A percentile compares a stretch with the other conserved stretches of the same genome.
These are phyloP conservation scores for Ispidina picta DNA, from an alignment of 2,797 vertebrate genomes.

Conservation along the genomic window DNA sequence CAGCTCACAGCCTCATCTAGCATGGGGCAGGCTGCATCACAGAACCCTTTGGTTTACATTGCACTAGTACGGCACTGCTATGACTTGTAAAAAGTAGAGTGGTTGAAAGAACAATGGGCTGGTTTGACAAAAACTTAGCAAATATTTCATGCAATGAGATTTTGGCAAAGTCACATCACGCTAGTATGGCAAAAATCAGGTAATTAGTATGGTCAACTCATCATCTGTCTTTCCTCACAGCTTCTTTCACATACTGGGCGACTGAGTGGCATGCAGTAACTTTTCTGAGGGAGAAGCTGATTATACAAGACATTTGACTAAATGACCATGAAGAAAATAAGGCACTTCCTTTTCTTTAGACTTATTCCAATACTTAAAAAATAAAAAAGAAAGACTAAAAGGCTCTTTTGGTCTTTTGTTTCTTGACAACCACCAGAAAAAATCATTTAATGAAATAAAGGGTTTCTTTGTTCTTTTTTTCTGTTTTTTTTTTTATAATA, in stretches of 20 bases:
- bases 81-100: slow-evolving; percentile 47
- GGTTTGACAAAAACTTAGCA: slow-evolving; percentile 71
- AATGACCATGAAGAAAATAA: slow-evolving; percentile 90
- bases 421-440: slow-evolving; percentile 88
- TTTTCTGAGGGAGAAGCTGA: slow-evolving; percentile 82
- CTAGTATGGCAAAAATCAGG: slow-evolving; percentile 79
- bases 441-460: slow-evolving; percentile 90
- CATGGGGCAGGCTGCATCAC: slow-evolving; percentile 52
- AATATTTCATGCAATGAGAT: slow-evolving; percentile 69
- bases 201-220: slow-evolving; percentile 77
- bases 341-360: slow-evolving; percentile 92
- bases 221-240: slow-evolving; percentile 74
- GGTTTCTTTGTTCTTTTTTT: slow-evolving; percentile 86
- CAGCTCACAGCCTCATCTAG: slow-evolving; percentile 55
- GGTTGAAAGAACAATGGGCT: slow-evolving; percentile 65
- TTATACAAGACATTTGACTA: slow-evolving; percentile 84
- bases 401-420: slow-evolving; percentile 92
- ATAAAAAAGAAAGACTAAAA: slow-evolving; percentile 86
- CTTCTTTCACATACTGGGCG: slow-evolving; percentile 78
- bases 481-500: slow-evolving; percentile 89
- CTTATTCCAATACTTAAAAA: slow-evolving; percentile 87
- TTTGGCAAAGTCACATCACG: slow-evolving; percentile 77
- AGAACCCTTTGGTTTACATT: slow-evolving; percentile 74
- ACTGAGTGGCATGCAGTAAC: slow-evolving; percentile 79
- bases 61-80: slow-evolving; percentile 51